A percentile compares a stretch with the other conserved stretches of the same genome.
Evolutionary conservation across 2,797 vertebrate genomes (phyloP).

Genomic region (Pipistrellus pygmaeus): DNA sequence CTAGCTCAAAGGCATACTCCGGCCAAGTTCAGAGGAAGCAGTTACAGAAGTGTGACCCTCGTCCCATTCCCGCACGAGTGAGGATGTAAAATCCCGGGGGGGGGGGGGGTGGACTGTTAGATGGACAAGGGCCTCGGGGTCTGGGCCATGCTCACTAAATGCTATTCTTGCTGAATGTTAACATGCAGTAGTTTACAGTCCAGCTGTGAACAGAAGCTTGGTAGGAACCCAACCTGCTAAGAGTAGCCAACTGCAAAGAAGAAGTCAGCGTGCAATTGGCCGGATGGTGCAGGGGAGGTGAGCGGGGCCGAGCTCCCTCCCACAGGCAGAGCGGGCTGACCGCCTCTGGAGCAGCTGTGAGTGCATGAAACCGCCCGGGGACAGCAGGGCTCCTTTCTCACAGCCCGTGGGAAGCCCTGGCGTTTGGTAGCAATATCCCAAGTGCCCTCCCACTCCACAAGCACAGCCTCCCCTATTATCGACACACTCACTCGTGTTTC

Average conservation of each 20-base stretch:
- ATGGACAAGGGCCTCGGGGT: background rate
- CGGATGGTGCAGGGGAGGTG: background rate
- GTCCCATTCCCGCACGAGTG: background rate
- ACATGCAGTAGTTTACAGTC: background rate
- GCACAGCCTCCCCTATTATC: background rate
- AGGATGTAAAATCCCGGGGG: background rate
- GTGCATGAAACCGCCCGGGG: background rate
- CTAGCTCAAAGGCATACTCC: background rate
- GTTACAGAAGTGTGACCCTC: background rate
- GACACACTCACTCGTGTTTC: no score
- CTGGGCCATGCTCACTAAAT: background rate
- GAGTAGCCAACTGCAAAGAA: background rate
- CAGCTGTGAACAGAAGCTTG: background rate
- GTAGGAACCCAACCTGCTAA: background rate
- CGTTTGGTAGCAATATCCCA: background rate
- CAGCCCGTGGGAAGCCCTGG: background rate
- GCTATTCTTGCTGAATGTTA: background rate
- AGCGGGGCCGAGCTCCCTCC: background rate
- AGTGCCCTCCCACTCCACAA: fast-evolving
- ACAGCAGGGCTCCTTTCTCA: background rate
- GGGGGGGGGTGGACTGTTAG: background rate
- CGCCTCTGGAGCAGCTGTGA: background rate
- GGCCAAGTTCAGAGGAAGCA: background rate
- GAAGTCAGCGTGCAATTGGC: background rate
- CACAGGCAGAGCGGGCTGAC: background rate